Conservation (phyloP, 2,113 vertebrate genomes). For the Castor canadensis region DNA sequence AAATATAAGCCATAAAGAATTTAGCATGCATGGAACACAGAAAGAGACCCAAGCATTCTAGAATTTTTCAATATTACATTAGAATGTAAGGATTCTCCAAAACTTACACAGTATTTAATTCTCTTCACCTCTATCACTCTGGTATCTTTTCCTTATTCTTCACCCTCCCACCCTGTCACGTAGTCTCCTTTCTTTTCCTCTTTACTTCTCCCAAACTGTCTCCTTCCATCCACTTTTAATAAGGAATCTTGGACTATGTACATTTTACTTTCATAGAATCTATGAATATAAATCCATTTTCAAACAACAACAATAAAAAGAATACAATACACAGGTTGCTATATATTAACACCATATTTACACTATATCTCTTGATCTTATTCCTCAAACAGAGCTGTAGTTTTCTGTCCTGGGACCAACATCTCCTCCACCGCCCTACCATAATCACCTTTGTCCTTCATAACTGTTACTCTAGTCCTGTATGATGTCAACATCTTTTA, state of each 20-base stretch:
- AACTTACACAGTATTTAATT: not conserved
- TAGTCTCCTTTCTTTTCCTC: not conserved
- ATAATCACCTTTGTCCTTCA: too few relatives aligned
- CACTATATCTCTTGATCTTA: too few relatives aligned
- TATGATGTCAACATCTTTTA: too few relatives aligned
- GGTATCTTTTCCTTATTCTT: not conserved
- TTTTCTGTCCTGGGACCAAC: too few relatives aligned
- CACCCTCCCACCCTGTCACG: not conserved
- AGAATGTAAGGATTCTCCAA: not conserved
- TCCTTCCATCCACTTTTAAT: not conserved
- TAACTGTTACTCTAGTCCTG: too few relatives aligned
- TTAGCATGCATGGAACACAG: not conserved
- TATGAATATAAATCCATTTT: not conserved
- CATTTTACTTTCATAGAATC: not conserved
- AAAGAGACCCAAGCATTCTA: not conserved
- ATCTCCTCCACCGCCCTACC: too few relatives aligned
- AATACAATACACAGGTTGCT: too few relatives aligned
- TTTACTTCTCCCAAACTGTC: accelerated
- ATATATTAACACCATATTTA: too few relatives aligned
- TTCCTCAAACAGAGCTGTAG: too few relatives aligned
- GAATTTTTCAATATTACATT: not conserved
- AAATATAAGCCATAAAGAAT: not conserved
- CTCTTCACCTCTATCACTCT: not conserved
- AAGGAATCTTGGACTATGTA: not conserved
- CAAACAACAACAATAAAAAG: too few relatives aligned